A percentile compares a stretch with the other conserved stretches of the same genome.
These are phyloP conservation scores for Eupithecia insigniata DNA, from an alignment of 2,888 invertebrate genomes.

Conservation along the genomic window DNA sequence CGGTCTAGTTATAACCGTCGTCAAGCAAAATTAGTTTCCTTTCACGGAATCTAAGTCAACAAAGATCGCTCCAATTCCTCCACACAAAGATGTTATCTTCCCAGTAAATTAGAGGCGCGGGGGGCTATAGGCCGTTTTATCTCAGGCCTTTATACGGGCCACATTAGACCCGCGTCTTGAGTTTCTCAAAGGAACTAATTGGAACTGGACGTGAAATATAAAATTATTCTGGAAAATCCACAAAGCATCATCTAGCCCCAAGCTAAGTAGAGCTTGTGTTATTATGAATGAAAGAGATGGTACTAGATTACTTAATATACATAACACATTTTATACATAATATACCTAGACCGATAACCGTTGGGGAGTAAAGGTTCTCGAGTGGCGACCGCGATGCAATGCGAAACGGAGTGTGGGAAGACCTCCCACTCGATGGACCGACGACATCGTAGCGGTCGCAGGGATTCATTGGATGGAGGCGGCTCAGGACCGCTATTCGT, in stretches of 20 bases:
- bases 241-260: neutral
- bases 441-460: too few species aligned
- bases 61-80: conserved; percentile 39
- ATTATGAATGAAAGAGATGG: too few species aligned
- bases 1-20: neutral
- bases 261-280: neutral
- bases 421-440: too few species aligned
- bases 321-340: too few species aligned
- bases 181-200: conserved; percentile 25
- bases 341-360: too few species aligned
- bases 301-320: too few species aligned
- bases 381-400: too few species aligned
- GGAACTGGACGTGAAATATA: conserved; percentile 22
- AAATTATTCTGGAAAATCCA: neutral
- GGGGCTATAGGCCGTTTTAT: conserved; percentile 64
- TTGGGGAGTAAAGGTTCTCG: too few species aligned
- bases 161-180: conserved; percentile 44
- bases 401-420: too few species aligned
- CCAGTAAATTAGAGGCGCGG: conserved; percentile 68
- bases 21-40: neutral
- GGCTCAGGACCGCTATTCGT: too few species aligned
- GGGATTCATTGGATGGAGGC: too few species aligned
- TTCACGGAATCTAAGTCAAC: conserved; percentile 25
- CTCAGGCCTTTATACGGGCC: conserved; percentile 66
- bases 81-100: conserved; percentile 63